Conservation (phyloP, 1,140 invertebrate genomes). For the Eciton burchellii region DNA sequence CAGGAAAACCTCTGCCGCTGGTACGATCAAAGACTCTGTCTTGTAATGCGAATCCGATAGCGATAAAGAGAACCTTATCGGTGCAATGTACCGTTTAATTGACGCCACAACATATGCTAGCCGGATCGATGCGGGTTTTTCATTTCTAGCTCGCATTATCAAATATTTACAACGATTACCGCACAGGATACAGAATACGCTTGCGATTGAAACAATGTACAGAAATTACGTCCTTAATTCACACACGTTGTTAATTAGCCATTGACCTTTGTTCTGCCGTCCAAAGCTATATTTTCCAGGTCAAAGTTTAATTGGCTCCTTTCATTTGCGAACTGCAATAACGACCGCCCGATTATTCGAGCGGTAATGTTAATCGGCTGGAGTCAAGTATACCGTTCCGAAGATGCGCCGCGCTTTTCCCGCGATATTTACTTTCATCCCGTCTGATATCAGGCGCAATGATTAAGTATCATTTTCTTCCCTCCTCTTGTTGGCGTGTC, state of each 20-base stretch:
- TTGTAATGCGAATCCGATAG: too few relatives aligned
- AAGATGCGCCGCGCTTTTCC: neutral
- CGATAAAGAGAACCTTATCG: neutral
- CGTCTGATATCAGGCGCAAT: conserved; percentile 15
- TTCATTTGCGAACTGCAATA: conserved; percentile 39
- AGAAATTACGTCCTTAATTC: conserved; percentile 48
- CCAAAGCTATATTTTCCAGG: conserved; percentile 25
- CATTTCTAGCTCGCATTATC: conserved; percentile 11
- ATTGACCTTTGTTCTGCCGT: conserved; percentile 53
- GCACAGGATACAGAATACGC: neutral
- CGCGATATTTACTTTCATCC: conserved; percentile 6
- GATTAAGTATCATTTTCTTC: conserved; percentile 45
- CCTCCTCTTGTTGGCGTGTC: neutral
- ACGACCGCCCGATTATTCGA: conserved; percentile 21
- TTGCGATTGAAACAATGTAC: neutral
- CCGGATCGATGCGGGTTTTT: neutral
- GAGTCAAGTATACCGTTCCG: neutral
- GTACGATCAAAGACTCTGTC: too few relatives aligned
- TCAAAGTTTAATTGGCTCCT: conserved; percentile 53
- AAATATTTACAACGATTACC: conserved; percentile 1
- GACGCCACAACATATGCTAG: neutral
- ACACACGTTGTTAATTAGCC: conserved; percentile 43
- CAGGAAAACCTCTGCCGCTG: too few relatives aligned
- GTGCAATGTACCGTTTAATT: neutral
- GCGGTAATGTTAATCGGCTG: conserved; percentile 27